Conservation (phyloP, 2,888 invertebrate species). For the Amblyjoppa proteus region DNA sequence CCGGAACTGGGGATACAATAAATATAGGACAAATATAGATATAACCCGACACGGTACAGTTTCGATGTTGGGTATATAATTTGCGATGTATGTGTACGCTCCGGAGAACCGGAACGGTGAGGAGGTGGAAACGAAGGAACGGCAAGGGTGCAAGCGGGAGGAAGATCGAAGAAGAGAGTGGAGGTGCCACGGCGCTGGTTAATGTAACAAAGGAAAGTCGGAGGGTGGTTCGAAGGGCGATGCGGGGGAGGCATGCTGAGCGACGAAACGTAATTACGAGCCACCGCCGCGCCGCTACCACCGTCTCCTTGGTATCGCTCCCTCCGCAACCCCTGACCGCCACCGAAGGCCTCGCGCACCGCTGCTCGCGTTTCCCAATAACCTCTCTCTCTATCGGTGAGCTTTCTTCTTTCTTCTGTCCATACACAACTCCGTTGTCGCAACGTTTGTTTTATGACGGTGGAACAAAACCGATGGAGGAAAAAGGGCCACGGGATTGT, state of each 20-base stretch:
- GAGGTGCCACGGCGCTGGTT: constrained; percentile 73
- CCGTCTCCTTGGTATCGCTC: constrained; percentile 15
- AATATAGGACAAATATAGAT: constrained; percentile 4
- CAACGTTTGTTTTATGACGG: constrained; percentile 67
- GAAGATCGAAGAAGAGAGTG: constrained; percentile 61
- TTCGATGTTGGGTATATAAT: constrained; percentile 5
- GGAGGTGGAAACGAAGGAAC: constrained; percentile 25
- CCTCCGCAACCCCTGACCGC: constrained; percentile 10
- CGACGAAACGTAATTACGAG: constrained; percentile 64
- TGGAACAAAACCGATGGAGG: constrained; percentile 46
- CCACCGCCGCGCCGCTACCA: constrained; percentile 11
- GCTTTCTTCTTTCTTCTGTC: constrained; percentile 1
- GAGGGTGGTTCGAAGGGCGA: constrained; percentile 66
- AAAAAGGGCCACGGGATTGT: constrained; percentile 39
- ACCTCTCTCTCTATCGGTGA: constrained; percentile 13
- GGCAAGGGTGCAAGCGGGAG: constrained; percentile 66
- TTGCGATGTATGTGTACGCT: constrained; percentile 24
- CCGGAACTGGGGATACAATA: background rate
- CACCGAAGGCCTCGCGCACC: constrained; percentile 32
- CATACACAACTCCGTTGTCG: constrained; percentile 43
- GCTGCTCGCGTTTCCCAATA: constrained; percentile 47
- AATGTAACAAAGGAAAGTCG: constrained; percentile 81
- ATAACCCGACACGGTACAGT: background rate
- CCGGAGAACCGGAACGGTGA: constrained; percentile 56
- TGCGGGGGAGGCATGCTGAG: constrained; percentile 72